Evolutionary conservation across 2,888 invertebrate species (phyloP), one percentile per base, ranked within the genome.

Genomic region (Hipparchia semele): DNA sequence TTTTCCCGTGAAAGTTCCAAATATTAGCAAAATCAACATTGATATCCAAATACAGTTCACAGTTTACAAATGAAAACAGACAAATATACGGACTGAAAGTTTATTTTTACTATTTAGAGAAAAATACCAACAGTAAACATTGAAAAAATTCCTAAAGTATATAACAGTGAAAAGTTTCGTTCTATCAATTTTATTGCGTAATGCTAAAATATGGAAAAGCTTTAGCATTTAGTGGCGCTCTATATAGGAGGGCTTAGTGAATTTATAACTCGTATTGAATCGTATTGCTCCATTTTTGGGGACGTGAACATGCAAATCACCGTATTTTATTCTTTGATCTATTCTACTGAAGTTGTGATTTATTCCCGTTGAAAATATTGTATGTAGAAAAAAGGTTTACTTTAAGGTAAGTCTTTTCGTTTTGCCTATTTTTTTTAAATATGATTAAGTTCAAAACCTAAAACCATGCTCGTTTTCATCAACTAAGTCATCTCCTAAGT

Each of bases 281-380:
- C 13, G 62, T 46, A 13, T 49, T 62, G 62, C 62, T 49, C 62
- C 13, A 13, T 62, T 62, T 61, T 62, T 62, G 62, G 62, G 39
- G 46, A 62, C 46, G 62, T 13, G 62, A 46, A 62, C 62, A 62
- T 62, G 62, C 62, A 62, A 62, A 62, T 62, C 62, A 62, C 13
- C 46, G 62, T 62, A 49, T 62, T 46, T 61, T 61, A 61, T 61
- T 46, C 62, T 46, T 61, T 45, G 62, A 62, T 13, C 45, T 46
- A 62, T 62, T 8, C 45, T 61, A 62, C 46, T 13, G 46, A 2
- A 13, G 13, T 62, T 62, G 7, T 62, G 62, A 49, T 49, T 13
- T 49, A 62, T 62, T 62, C 8, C 3, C 8, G 46, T 49, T n/a
- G n/a, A 62, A 39, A 46, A 61, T 61, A 61, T 62, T 62, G 7